Evolutionary conservation across 2,797 vertebrate genomes (phyloP), one percentile per base, ranked within the genome.

Genomic region (Masticophis lateralis): DNA sequence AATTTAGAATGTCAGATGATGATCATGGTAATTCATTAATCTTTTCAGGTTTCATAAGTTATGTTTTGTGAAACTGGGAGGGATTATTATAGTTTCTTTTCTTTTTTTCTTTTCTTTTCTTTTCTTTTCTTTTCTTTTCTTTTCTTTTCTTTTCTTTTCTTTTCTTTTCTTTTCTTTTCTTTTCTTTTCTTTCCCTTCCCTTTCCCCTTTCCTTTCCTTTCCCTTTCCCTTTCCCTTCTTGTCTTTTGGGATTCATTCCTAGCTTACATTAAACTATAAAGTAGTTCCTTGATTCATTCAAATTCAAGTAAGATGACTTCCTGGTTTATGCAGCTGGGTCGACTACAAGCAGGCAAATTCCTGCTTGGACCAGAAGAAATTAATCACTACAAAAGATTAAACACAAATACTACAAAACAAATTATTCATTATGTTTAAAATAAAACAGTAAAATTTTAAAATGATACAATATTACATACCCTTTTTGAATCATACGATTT

Each of bases 401-500:
- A 32, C 28, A 83, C 14, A 16, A 59, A 7, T 14, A 5, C 43
- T 25, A 63, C 66, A 83, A 91, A 12, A 59, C 37, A 59, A 20
- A 59, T 60, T 22, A 43, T 93, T 66, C 63, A 27, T 32, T 87
- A 56, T 8, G 25, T 27, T 53, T 28, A 88, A 69, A 88, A 86
- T 5, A 28, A 89, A 55, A 0, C 5, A 92, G 92, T 91, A 87
- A 90, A 61, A 14, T 5, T 90, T 88, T 88, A 37, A 88, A 86
- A 28, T 16, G 14, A 92, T 32, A 90, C 0, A 94, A 61, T 94
- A 93, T 88, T 90, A 61, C 93, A 92, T 98, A 99, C 99, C 98
- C 98, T 98, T 97, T 99, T 99, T 14, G 97, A 98, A 96, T 99
- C 99, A n/a, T 98, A 99, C 2, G 96, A 98, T 98, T 99, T 99